phyloP scores from a whole-genome alignment of 2,888 invertebrate species.

The Cheilosia variabilis region DNA sequence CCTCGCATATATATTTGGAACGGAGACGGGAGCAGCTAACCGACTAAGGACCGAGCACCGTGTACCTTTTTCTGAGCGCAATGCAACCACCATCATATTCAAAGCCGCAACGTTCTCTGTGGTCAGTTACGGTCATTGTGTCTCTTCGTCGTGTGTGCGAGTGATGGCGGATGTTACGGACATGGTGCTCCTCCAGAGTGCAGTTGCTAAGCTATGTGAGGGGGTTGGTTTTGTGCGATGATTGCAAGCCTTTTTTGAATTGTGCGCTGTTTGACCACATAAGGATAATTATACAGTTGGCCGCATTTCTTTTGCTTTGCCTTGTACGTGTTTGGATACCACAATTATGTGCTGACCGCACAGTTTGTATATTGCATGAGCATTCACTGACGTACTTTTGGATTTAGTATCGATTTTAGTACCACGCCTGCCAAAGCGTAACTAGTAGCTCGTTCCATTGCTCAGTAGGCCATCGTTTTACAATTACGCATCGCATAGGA shows the following conservation, averaged over 20 bases:
- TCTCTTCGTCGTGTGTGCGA: neutral
- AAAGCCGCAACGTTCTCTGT: conserved; percentile 65
- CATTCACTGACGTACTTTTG: neutral
- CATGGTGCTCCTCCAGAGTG: conserved; percentile 33
- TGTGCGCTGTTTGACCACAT: conserved; percentile 68
- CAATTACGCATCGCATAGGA: neutral
- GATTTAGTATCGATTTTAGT: neutral
- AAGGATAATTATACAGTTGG: conserved; percentile 67
- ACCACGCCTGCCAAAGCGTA: neutral
- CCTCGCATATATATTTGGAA: conserved; percentile 17
- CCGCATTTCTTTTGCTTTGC: conserved; percentile 56
- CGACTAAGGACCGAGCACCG: conserved; percentile 23
- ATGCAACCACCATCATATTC: conserved; percentile 55
- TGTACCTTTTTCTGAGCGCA: conserved; percentile 40
- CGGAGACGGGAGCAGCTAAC: conserved; percentile 1
- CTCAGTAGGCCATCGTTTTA: no score
- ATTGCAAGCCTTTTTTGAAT: conserved; percentile 29
- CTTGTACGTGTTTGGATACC: conserved; percentile 71
- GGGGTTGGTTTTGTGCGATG: neutral
- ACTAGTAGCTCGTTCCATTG: neutral
- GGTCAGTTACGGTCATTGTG: conserved; percentile 62
- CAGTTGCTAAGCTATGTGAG: conserved; percentile 36
- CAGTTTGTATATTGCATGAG: neutral
- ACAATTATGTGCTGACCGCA: conserved; percentile 56
- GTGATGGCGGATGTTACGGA: conserved; percentile 26